A percentile compares a stretch with the other conserved stretches of the same genome.
phyloP scores from a whole-genome alignment of 2,888 invertebrate genomes.

The Harpagoxenus sublaevis region DNA sequence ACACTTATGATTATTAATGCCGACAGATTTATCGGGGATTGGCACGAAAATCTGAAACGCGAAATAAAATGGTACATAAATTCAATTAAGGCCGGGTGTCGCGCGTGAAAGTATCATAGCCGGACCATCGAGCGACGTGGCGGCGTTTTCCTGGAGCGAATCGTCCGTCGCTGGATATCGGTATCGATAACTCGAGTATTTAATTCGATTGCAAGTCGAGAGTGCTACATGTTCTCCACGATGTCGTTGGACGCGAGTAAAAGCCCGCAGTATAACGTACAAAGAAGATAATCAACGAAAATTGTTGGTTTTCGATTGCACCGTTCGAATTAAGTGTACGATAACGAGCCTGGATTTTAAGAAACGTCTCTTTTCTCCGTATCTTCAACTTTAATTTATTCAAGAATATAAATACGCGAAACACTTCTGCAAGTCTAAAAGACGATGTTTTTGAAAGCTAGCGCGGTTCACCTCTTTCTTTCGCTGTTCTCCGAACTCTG shows the following conservation, averaged over 20 bases:
- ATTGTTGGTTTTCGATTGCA: neutral
- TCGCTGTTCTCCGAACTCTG: too few relatives aligned
- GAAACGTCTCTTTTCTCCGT: too few relatives aligned
- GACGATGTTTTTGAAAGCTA: too few relatives aligned
- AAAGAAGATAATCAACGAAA: conserved; percentile 14
- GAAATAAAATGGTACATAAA: conserved; percentile 80
- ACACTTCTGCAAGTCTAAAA: too few relatives aligned
- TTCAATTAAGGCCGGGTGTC: conserved; percentile 73
- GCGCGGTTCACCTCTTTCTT: too few relatives aligned
- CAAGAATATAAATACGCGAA: too few relatives aligned
- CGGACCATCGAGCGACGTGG: conserved; percentile 10
- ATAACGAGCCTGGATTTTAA: too few relatives aligned
- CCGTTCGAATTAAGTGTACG: neutral
- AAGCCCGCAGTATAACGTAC: neutral
- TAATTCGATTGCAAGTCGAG: conserved; percentile 37
- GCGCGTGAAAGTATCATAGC: conserved; percentile 57
- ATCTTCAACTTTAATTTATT: too few relatives aligned
- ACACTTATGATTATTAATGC: conserved; percentile 84
- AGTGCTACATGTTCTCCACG: conserved; percentile 35
- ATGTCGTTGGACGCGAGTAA: conserved; percentile 8
- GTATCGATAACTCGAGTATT: conserved; percentile 50
- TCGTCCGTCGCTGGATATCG: conserved; percentile 46
- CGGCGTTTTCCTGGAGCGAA: conserved; percentile 35
- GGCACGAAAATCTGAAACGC: conserved; percentile 79
- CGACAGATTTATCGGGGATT: conserved; percentile 84